Percentiles rank a stretch among this genome's conserved stretches.
phyloP scores from a whole-genome alignment of 2,113 vertebrate species.

The Scytalopus superciliaris region DNA sequence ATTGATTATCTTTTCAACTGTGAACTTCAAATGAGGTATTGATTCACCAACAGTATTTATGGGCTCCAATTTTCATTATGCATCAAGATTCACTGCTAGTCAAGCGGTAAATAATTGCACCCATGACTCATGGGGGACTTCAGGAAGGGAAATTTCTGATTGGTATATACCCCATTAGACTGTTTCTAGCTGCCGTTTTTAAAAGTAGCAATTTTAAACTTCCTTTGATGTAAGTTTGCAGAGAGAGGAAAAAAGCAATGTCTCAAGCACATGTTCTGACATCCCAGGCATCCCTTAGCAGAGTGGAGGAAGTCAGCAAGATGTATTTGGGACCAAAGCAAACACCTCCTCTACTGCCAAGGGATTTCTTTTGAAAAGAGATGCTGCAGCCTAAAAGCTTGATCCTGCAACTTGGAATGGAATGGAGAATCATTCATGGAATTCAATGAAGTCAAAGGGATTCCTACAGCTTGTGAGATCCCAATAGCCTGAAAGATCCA shows the following conservation, averaged over 20 bases:
- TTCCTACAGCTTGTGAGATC: neutral
- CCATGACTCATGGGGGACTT: neutral
- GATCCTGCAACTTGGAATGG: neutral
- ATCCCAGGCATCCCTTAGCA: neutral
- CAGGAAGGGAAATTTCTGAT: neutral
- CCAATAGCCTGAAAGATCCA: neutral
- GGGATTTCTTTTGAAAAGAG: neutral
- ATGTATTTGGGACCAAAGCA: neutral
- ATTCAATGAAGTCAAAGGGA: neutral
- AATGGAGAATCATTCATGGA: neutral
- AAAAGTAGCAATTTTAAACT: neutral
- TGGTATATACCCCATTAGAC: neutral
- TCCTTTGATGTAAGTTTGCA: neutral
- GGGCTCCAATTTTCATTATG: conserved; percentile 1
- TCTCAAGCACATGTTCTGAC: neutral
- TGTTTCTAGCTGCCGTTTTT: neutral
- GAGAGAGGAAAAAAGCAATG: neutral
- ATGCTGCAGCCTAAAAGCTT: neutral
- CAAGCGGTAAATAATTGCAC: neutral
- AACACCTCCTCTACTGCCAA: neutral
- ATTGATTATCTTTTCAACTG: conserved; percentile 8
- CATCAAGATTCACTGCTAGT: neutral
- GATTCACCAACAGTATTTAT: conserved; percentile 16
- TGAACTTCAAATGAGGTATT: neutral
- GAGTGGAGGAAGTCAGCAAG: neutral